Percentiles rank a stretch among this genome's conserved stretches.
These are phyloP conservation scores for Chrysina gloriosa DNA, from an alignment of 2,888 invertebrate species.

Conservation along the genomic window DNA sequence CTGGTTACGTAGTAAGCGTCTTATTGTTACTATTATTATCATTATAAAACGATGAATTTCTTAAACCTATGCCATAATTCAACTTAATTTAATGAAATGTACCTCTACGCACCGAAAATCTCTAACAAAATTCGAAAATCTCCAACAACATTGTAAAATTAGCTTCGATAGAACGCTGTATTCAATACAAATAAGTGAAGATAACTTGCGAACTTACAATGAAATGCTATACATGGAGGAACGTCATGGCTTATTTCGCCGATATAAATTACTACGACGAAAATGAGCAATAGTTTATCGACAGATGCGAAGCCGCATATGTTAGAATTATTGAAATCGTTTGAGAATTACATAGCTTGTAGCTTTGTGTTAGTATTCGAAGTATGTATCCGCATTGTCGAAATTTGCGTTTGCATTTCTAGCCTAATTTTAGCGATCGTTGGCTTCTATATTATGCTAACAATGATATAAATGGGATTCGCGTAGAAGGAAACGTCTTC, in stretches of 20 bases:
- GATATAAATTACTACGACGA: not conserved
- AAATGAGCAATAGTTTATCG: not conserved
- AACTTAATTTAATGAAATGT: no score
- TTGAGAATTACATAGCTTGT: conserved; percentile 13
- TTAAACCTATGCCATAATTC: no score
- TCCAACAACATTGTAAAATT: no score
- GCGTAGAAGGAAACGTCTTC: no score
- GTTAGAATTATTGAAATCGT: conserved; percentile 27
- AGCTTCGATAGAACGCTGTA: conserved; percentile 6
- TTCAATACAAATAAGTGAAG: no score
- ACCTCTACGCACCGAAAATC: no score
- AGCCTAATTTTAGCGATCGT: not conserved
- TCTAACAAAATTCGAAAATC: no score
- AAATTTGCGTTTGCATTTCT: not conserved
- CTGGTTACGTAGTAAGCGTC: no score
- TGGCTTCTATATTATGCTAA: not conserved
- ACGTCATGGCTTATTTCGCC: not conserved
- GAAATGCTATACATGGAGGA: not conserved
- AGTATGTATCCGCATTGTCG: conserved; percentile 18
- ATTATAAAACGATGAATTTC: no score
- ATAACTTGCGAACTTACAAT: not conserved
- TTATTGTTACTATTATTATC: no score
- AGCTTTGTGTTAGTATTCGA: not conserved
- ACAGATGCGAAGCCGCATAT: conserved; percentile 2
- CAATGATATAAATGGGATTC: no score